phyloP scores from a whole-genome alignment of 1,140 invertebrate genomes.

The Neoseiulus cucumeris region DNA sequence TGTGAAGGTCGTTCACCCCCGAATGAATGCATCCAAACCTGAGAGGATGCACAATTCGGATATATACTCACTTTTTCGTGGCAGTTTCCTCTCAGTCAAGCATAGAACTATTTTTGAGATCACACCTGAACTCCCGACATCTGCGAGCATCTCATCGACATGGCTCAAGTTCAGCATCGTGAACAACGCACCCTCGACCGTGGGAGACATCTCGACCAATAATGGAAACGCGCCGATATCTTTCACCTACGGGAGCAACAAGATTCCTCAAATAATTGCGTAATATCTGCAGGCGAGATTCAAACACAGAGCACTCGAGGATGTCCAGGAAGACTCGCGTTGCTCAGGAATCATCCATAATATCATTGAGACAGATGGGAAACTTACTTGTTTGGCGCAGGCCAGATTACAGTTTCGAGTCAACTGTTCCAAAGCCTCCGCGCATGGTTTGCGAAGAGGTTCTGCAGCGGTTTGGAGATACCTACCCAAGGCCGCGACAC shows the following conservation, averaged over 20 bases:
- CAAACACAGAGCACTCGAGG: no score
- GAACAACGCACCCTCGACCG: not conserved
- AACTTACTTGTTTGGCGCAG: not conserved
- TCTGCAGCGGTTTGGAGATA: not conserved
- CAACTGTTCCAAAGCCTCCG: not conserved
- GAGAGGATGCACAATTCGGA: no score
- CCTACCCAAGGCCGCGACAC: not conserved
- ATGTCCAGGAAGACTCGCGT: no score
- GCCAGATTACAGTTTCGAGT: not conserved
- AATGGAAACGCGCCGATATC: not conserved
- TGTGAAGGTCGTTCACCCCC: no score
- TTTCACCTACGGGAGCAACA: not conserved
- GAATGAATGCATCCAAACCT: no score
- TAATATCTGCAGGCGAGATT: no score
- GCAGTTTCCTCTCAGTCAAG: not conserved
- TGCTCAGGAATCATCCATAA: no score
- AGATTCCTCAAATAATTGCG: no score
- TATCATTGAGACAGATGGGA: no score
- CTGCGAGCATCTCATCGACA: conserved; percentile 1
- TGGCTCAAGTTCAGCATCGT: not conserved
- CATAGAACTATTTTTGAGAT: not conserved
- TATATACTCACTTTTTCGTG: no score
- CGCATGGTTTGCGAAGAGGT: not conserved
- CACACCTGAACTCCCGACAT: not conserved
- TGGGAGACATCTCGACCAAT: not conserved